phyloP scores from a whole-genome alignment of 2,888 invertebrate genomes.

The Hirtodrosophila duncani region DNA sequence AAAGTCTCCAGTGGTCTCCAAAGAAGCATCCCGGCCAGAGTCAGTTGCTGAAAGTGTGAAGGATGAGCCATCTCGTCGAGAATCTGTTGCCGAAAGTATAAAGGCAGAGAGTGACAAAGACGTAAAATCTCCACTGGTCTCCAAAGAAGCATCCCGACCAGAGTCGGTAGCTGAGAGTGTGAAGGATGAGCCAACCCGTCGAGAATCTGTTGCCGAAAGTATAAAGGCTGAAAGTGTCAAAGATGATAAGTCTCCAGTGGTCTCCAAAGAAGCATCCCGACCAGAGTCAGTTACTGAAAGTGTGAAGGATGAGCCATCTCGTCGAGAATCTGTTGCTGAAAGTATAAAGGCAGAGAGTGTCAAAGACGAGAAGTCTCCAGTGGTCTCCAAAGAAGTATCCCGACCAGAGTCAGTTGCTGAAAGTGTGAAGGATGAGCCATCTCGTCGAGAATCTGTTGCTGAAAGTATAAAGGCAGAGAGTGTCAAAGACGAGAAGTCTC shows the following conservation, averaged over 20 bases:
- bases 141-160: slow-evolving; percentile 58
- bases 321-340: no score
- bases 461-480: no score
- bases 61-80: slow-evolving; percentile 26
- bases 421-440: no score
- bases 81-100: slow-evolving; percentile 20
- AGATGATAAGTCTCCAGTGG: slow-evolving; percentile 23
- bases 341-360: no score
- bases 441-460: no score
- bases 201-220: no score
- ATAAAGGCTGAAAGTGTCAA: no score
- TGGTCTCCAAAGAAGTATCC: slow-evolving; percentile 29
- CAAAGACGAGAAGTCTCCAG: slow-evolving; percentile 19
- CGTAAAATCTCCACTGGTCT: slow-evolving; percentile 12
- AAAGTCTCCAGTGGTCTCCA: slow-evolving; percentile 11
- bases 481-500: no score
- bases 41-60: slow-evolving; percentile 23
- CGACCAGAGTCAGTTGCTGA: no score
- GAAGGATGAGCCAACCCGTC: no score
- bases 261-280: slow-evolving; percentile 36
- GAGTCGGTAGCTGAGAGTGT: slow-evolving; percentile 26
- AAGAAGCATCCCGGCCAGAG: slow-evolving; percentile 15
- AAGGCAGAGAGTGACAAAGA: slow-evolving; percentile 13
- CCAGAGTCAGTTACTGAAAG: slow-evolving; percentile 31
- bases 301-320: no score